Evolutionary conservation across 2,888 invertebrate species (phyloP), one percentile per base, ranked within the genome.

Genomic region (Drosophila niveifrons): DNA sequence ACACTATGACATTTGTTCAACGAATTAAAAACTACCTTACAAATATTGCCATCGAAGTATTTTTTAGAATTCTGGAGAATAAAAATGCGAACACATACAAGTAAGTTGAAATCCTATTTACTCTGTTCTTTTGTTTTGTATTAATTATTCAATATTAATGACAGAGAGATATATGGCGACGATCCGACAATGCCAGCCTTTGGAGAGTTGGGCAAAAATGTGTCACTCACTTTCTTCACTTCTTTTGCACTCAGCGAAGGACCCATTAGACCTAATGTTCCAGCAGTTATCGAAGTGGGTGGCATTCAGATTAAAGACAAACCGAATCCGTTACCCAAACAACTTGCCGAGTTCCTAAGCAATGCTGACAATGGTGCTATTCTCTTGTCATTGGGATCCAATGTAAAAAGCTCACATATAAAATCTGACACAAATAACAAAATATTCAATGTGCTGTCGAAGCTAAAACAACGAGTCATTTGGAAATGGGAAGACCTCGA

Each of bases 401-500:
- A 92, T 69, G 66, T 93, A 0, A 79, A 89, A 39, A 90, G 91
- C 2, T 58, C 76, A 1, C 80, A 88, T 2, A 82, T 95, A 53
- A 93, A 94, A 0, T 78, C 86, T 0, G 93, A 94, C 2, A 94
- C 93, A 67, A 92, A 93, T 13, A 88, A 93, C 36, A 93, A 93
- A 3, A 93, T 96, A 52, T 90, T 94, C 3, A 94, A 94, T 61
- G 94, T 94, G 1, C 94, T 96, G 48, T 92, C 93, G 0, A 93
- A 93, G 67, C 80, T 95, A 0, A 94, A 95, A 70, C 94, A 95
- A 62, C 94, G 93, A 2, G 94, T 96, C 0, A 81, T 96, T 11
- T 95, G 95, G 95, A 95, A 96, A 91, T 96, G 95, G 94, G 95
- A 95, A 81, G 75, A 86, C 44, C 93, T 94, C 0, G 93, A 94